These are phyloP conservation scores for Cerastis leucographa DNA, from an alignment of 2,888 invertebrate genomes.

Conservation along the genomic window DNA sequence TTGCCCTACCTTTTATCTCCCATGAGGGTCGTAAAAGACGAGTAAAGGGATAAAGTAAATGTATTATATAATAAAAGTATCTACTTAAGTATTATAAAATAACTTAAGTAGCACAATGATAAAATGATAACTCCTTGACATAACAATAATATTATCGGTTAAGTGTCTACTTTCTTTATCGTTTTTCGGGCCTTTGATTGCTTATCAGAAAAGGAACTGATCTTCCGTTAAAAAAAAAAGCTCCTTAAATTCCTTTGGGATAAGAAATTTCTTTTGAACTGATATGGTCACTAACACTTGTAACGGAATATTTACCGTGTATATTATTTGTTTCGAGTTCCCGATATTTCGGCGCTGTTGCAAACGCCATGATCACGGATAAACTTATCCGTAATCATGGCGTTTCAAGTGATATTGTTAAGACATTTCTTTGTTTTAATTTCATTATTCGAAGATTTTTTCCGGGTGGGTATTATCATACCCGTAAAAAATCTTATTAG, in stretches of 20 bases:
- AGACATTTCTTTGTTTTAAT: background rate
- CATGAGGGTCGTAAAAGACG: conserved; percentile 4
- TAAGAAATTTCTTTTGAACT: no score
- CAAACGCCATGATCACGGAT: no score
- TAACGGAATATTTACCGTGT: no score
- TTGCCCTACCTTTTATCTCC: background rate
- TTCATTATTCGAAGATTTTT: background rate
- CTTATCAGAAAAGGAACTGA: background rate
- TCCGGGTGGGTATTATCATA: no score
- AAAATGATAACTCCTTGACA: conserved; percentile 3
- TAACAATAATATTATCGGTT: conserved; percentile 11
- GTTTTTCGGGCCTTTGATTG: background rate
- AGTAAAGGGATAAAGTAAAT: background rate
- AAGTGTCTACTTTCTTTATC: conserved; percentile 1
- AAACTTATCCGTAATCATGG: no score
- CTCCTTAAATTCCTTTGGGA: background rate
- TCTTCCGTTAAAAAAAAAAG: background rate
- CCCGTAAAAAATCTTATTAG: no score
- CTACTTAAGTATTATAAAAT: conserved; percentile 18
- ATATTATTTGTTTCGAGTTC: no score
- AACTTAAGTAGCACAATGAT: background rate
- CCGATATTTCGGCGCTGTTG: no score
- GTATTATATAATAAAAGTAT: background rate
- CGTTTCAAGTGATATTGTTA: no score
- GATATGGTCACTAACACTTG: no score